A percentile compares a stretch with the other conserved stretches of the same genome.
Conservation (phyloP, 2,113 vertebrate species). For the Gallinago media region DNA sequence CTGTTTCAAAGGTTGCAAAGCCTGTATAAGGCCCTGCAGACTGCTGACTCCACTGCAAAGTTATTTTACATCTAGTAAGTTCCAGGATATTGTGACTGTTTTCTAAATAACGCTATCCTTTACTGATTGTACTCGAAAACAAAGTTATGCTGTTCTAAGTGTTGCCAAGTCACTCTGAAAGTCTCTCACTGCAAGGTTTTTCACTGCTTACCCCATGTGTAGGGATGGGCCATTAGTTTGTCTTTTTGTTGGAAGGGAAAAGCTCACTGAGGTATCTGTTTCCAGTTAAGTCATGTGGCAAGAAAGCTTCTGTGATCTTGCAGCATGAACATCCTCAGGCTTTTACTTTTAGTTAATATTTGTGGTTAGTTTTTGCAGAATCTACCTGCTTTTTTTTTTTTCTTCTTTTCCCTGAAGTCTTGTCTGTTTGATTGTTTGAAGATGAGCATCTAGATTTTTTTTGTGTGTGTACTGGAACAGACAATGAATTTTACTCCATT, state of each 20-base stretch:
- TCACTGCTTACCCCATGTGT: background rate
- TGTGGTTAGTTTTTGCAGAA: background rate
- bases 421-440: background rate
- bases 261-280: background rate
- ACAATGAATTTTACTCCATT: fast-evolving
- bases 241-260: background rate
- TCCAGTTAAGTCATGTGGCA: background rate
- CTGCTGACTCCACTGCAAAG: slow-evolving; percentile 38
- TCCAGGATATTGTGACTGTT: slow-evolving; percentile 19
- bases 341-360: background rate
- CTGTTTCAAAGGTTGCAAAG: slow-evolving; percentile 15
- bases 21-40: background rate
- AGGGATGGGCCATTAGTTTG: background rate
- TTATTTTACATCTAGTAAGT: slow-evolving; percentile 5
- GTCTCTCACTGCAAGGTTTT: background rate
- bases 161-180: slow-evolving; percentile 28
- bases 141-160: background rate
- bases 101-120: background rate
- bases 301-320: background rate
- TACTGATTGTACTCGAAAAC: background rate
- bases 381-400: background rate
- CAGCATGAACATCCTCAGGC: background rate
- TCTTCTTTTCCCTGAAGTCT: fast-evolving
- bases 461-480: background rate
- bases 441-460: background rate